phyloP scores from a whole-genome alignment of 2,113 vertebrate species.

The Phyllostomus discolor region DNA sequence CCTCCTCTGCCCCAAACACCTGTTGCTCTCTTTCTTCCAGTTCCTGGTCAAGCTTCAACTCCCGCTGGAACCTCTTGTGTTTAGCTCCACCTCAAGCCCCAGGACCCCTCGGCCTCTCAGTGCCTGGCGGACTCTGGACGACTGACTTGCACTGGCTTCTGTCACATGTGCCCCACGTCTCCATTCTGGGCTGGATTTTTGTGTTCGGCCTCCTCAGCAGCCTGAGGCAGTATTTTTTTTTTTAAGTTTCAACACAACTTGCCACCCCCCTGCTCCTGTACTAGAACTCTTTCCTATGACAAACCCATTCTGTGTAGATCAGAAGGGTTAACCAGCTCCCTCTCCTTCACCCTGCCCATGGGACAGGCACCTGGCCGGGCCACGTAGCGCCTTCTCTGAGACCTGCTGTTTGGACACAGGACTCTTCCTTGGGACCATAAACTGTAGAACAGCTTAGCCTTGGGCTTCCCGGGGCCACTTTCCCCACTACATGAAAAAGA shows the following conservation, averaged over 20 bases:
- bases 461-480: neutral
- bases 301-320: neutral
- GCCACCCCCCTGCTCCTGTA: accelerated
- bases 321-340: neutral
- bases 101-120: neutral
- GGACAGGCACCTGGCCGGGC: neutral
- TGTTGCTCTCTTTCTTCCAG: neutral
- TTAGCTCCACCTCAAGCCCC: neutral
- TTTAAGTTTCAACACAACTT: neutral
- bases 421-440: neutral
- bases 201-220: neutral
- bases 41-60: neutral
- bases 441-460: neutral
- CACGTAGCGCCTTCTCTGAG: neutral
- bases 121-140: neutral
- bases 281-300: neutral
- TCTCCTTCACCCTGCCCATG: no score
- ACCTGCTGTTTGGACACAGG: no score
- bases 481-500: neutral
- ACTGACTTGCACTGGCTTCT: neutral
- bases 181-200: neutral
- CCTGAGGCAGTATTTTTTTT: neutral
- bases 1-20: neutral
- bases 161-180: accelerated
- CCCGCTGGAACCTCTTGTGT: neutral